A percentile compares a stretch with the other conserved stretches of the same genome.
phyloP scores from a whole-genome alignment of 1,140 invertebrate genomes.

The Hetaerina americana region DNA sequence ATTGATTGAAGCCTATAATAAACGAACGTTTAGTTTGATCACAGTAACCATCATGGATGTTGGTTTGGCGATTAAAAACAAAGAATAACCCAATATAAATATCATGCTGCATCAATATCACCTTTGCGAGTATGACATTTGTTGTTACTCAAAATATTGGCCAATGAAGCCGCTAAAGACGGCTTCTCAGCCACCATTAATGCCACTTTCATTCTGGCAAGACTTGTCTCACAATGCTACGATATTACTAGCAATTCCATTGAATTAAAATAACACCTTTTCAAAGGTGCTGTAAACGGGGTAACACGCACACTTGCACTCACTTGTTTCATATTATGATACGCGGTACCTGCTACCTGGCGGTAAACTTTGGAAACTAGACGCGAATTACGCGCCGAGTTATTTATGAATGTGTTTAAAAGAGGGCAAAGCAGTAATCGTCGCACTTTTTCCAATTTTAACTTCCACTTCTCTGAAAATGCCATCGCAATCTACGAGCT shows the following conservation, averaged over 20 bases:
- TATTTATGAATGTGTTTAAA: not conserved
- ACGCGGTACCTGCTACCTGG: not conserved
- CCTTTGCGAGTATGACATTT: conserved; percentile 74
- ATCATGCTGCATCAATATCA: conserved; percentile 22
- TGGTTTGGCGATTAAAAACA: not conserved
- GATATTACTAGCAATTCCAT: too few relatives aligned
- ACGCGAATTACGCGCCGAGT: not conserved
- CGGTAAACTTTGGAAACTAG: not conserved
- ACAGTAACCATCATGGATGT: not conserved
- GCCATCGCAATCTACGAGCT: too few relatives aligned
- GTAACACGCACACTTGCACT: too few relatives aligned
- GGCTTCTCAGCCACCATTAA: conserved; percentile 99
- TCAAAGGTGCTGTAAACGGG: too few relatives aligned
- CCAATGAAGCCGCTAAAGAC: conserved; percentile 86
- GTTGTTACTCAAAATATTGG: conserved; percentile 86
- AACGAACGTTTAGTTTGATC: not conserved
- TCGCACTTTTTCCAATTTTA: too few relatives aligned
- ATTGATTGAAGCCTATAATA: conserved; percentile 63
- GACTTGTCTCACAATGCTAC: too few relatives aligned
- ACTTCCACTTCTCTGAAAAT: too few relatives aligned
- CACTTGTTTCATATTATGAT: not conserved
- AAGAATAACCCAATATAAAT: not conserved
- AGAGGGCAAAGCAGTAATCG: not conserved
- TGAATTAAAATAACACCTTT: too few relatives aligned
- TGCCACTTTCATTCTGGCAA: conserved; percentile 62